Conservation (phyloP, 1,140 invertebrate genomes). For the Uloborus diversus region DNA sequence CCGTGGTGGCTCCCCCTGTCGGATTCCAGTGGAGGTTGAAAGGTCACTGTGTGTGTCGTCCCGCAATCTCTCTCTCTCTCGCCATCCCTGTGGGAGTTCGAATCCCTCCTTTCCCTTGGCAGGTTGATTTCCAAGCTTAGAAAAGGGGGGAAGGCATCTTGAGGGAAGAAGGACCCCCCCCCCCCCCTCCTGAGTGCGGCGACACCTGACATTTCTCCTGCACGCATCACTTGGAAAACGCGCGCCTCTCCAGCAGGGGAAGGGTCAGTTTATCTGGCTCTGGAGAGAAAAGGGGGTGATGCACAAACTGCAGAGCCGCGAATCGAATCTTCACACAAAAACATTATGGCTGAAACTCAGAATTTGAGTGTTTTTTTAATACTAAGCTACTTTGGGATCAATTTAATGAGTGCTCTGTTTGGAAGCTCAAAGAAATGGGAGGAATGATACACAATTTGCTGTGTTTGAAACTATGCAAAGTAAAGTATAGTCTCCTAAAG, state of each 20-base stretch:
- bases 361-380: background rate
- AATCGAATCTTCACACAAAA: background rate
- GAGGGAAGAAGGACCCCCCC: background rate
- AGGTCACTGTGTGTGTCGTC: conserved; percentile 36
- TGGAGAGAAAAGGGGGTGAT: background rate
- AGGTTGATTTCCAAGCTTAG: background rate
- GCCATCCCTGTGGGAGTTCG: conserved; percentile 13
- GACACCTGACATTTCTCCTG: conserved; percentile 55
- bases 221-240: conserved; percentile 50
- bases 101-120: background rate
- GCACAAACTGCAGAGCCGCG: background rate
- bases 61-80: conserved; percentile 12
- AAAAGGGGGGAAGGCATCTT: background rate
- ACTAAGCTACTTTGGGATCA: background rate
- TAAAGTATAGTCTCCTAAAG: no score
- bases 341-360: background rate
- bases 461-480: no score
- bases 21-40: conserved; percentile 7
- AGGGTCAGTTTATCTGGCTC: conserved; percentile 47
- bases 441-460: background rate
- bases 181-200: no score
- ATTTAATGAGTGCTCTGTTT: background rate
- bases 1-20: conserved; percentile 43
- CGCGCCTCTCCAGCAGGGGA: conserved; percentile 6
- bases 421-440: background rate